These are phyloP conservation scores for Catocala sponsa DNA, from an alignment of 2,888 invertebrate species.

Conservation along the genomic window DNA sequence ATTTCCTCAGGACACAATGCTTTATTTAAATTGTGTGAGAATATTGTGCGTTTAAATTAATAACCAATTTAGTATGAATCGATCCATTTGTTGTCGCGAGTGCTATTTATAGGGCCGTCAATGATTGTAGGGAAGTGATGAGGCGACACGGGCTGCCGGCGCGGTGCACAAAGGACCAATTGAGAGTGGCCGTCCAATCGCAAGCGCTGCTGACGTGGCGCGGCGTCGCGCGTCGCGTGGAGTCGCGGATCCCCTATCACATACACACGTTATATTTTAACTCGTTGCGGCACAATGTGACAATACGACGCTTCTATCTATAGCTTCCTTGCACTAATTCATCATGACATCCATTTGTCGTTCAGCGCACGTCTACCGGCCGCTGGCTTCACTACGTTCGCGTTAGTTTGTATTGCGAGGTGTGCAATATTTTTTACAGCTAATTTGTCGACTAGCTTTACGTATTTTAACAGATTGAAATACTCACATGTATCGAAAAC, in stretches of 20 bases:
- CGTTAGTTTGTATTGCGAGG: too few species aligned
- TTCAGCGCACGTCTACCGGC: not conserved
- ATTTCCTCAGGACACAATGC: constrained; percentile 42
- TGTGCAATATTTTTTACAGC: too few species aligned
- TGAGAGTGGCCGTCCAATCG: constrained; percentile 71
- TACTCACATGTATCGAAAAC: too few species aligned
- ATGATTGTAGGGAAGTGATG: constrained; percentile 68
- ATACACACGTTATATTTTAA: constrained; percentile 28
- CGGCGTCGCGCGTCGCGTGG: constrained; percentile 47
- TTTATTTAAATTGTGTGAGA: constrained; percentile 51
- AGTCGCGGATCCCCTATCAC: constrained; percentile 29
- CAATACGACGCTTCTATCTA: constrained; percentile 11
- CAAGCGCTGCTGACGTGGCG: constrained; percentile 56
- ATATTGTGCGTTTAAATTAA: constrained; percentile 55
- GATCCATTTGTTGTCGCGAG: constrained; percentile 66
- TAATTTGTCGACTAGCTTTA: too few species aligned
- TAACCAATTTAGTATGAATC: constrained; percentile 69
- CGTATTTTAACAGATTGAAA: too few species aligned
- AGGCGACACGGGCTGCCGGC: constrained; percentile 59
- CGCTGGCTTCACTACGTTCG: too few species aligned
- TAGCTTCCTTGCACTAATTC: constrained; percentile 5
- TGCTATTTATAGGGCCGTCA: constrained; percentile 72
- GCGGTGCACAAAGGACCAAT: constrained; percentile 75
- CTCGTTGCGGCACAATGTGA: constrained; percentile 27
- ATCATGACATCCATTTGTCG: not conserved